Base-by-base conservation (phyloP, 64 coral and sea anemone genomes). In the Pocillopora damicornis region DNA sequence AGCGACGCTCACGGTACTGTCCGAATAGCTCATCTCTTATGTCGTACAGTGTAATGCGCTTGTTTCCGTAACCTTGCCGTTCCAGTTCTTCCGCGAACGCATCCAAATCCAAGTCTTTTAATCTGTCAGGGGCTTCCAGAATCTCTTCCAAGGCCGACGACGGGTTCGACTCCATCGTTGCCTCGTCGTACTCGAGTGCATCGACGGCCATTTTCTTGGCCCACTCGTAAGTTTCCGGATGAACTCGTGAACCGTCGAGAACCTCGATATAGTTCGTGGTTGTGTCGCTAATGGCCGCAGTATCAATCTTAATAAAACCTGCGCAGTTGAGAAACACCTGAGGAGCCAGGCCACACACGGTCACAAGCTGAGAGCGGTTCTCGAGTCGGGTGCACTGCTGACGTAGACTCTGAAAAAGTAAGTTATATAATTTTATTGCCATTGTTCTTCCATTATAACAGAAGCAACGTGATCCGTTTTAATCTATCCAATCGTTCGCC, bases 171-270 rank as follows among this genome's bases (percentile, higher is more conserved):
- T 99, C 97, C 61, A 95, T 94, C 0, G 83, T 99, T 42, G 93
- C 82, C 90, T 99, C 97, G 18, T 99, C 97, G 42, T 99, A 99
- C 17, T 99, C 97, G 15, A 99, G 83, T 16, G 97, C 97, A 20
- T 99, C 97, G 8, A 99, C 97, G 23, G 97, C 97, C 97, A 99
- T 99, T 87, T 99, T 94, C 37, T 92, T 94, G 13, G 97, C 97
- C 97, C 97, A 99, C 45, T 99, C 97, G 26, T 99, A 99, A 3
- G 97, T 99, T 76, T 99, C 97, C 9, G 97, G 97, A 75, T 99
- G 97, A 16, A 99, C 93, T 37, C 97, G 65, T 18, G 97, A 99
- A 1, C 97, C 97, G 71, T 99, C 97, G 20, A 99, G 69, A 45
- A 99, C 97, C 64, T 99, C 93, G 13, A 99, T 89, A 67, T 99